These are phyloP conservation scores for Phoenicopterus ruber DNA, from an alignment of 2,113 vertebrate species.

Conservation along the genomic window DNA sequence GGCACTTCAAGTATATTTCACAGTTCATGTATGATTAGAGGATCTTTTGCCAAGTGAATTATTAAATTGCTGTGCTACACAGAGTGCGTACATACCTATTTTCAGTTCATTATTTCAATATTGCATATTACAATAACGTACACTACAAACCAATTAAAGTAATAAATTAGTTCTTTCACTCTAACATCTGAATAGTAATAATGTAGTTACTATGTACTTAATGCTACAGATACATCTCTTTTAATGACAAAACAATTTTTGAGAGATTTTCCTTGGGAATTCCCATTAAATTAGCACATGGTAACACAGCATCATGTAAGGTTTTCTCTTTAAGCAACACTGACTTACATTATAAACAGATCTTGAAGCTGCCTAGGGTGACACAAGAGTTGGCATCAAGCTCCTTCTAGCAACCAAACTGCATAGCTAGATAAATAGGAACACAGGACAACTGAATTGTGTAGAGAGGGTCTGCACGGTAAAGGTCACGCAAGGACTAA, in stretches of 20 bases:
- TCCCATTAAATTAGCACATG: not conserved
- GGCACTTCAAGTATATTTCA: constrained; percentile 46
- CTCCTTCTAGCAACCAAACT: not conserved
- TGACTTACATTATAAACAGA: rapidly evolving
- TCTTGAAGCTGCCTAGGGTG: not conserved
- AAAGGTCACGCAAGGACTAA: not conserved
- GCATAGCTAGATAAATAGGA: rapidly evolving
- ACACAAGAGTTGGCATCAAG: not conserved
- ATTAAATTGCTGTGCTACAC: constrained; percentile 33
- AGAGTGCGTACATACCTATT: not conserved
- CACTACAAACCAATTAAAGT: constrained; percentile 29
- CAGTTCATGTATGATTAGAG: constrained; percentile 21
- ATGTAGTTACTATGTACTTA: not conserved
- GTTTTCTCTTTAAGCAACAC: not conserved
- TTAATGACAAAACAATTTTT: not conserved
- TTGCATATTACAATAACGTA: not conserved
- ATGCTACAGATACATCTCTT: not conserved
- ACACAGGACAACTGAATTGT: not conserved
- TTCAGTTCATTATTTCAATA: constrained; percentile 44
- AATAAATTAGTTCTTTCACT: constrained; percentile 37
- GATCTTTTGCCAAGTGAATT: constrained; percentile 40
- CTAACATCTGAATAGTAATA: not conserved
- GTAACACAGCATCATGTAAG: not conserved
- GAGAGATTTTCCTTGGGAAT: not conserved
- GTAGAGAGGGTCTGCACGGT: rapidly evolving